Evolutionary conservation across 2,888 invertebrate genomes (phyloP).

Genomic region (Deilephila elpenor): DNA sequence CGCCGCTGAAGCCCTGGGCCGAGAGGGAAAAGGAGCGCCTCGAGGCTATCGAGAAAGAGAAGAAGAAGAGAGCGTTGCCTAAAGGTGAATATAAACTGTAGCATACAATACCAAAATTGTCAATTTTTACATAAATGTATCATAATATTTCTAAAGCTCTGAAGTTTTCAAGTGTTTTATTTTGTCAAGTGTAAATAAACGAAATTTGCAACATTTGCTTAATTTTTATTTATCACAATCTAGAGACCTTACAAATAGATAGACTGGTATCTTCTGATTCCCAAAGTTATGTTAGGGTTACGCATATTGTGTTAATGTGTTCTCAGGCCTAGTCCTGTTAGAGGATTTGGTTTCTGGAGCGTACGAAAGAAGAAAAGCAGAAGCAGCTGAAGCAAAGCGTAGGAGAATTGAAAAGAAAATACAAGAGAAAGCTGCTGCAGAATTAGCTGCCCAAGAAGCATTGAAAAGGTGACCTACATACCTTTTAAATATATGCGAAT

Average conservation of each 20-base stretch:
- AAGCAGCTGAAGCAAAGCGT: conserved; percentile 65
- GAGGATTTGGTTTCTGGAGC: conserved; percentile 85
- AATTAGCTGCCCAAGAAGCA: conserved; percentile 64
- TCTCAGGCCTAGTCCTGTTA: conserved; percentile 75
- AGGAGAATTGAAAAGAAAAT: conserved; percentile 66
- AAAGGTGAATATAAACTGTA: conserved; percentile 60
- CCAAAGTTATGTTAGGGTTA: too few relatives aligned
- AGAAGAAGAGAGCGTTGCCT: conserved; percentile 62
- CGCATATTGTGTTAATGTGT: background rate
- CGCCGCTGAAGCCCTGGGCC: conserved; percentile 78
- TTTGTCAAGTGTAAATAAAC: too few relatives aligned
- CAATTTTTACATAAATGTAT: too few relatives aligned
- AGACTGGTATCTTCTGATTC: too few relatives aligned
- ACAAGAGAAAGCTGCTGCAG: conserved; percentile 63
- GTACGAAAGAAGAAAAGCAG: conserved; percentile 74
- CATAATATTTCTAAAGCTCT: too few relatives aligned
- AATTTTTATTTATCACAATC: too few relatives aligned
- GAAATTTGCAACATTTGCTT: too few relatives aligned
- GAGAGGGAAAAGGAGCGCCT: conserved; percentile 73
- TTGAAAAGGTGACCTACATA: conserved; percentile 57
- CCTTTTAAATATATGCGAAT: too few relatives aligned
- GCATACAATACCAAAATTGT: background rate
- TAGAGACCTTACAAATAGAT: too few relatives aligned
- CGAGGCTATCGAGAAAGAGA: conserved; percentile 60
- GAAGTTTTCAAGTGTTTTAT: too few relatives aligned